These are phyloP conservation scores for Acanthurus tractus DNA, from an alignment of 2,797 vertebrate species.

Conservation along the genomic window DNA sequence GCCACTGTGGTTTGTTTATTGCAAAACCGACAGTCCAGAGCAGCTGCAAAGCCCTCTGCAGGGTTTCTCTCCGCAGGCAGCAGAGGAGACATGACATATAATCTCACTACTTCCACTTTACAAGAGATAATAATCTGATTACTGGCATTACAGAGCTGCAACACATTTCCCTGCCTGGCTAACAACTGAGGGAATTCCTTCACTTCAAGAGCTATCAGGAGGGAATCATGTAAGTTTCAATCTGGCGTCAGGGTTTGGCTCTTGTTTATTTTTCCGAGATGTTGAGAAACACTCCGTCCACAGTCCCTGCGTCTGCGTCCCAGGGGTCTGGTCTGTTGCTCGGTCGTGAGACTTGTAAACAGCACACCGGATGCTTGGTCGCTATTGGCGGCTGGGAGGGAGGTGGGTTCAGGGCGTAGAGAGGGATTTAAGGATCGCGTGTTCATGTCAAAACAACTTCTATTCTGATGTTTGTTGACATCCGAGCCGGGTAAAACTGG, in stretches of 20 bases:
- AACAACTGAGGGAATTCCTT: constrained; percentile 51
- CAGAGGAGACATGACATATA: constrained; percentile 45
- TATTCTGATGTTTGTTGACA: constrained; percentile 59
- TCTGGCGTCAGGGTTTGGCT: constrained; percentile 10
- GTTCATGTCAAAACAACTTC: constrained; percentile 65
- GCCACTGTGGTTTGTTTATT: constrained; percentile 21
- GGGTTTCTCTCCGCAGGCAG: constrained; percentile 17
- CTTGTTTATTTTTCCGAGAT: constrained; percentile 64
- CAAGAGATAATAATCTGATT: constrained; percentile 70
- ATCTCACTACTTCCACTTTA: constrained; percentile 50
- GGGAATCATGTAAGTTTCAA: constrained; percentile 18
- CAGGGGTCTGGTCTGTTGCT: constrained; percentile 36
- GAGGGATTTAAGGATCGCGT: constrained; percentile 49
- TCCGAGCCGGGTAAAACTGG: constrained; percentile 54
- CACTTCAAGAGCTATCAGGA: constrained; percentile 18
- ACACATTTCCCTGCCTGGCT: constrained; percentile 23
- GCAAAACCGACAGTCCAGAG: constrained; percentile 11
- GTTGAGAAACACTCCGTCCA: constrained; percentile 63
- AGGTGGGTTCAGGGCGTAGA: constrained; percentile 63
- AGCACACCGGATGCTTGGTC: constrained; percentile 20
- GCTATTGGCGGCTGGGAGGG: constrained; percentile 70
- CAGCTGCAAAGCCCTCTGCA: constrained; percentile 30
- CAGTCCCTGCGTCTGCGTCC: constrained; percentile 56
- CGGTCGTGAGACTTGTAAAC: constrained; percentile 69
- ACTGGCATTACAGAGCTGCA: constrained; percentile 37